A percentile compares a stretch with the other conserved stretches of the same genome.
Evolutionary conservation across 1,140 invertebrate genomes (phyloP).

Genomic region (Ladona fulva): DNA sequence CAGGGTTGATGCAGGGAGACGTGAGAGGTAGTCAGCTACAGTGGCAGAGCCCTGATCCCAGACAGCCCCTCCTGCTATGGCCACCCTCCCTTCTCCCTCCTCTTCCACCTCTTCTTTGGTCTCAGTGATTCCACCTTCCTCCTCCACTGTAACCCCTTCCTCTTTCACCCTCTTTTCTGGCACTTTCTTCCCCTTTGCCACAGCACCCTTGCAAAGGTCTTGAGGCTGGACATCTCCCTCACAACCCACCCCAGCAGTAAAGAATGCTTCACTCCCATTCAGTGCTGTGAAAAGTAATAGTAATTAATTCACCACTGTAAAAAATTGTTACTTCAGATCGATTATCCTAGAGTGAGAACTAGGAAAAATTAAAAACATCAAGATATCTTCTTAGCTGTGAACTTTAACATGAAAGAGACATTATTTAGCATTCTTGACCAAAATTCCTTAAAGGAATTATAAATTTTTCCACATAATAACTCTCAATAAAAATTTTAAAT

Average conservation of each 20-base stretch:
- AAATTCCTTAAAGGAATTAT: too few species aligned
- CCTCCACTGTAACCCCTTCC: neutral
- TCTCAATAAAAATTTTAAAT: too few species aligned
- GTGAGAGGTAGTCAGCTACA: slow-evolving; percentile 71
- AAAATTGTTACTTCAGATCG: too few species aligned
- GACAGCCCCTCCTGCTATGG: slow-evolving; percentile 62
- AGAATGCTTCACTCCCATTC: too few species aligned
- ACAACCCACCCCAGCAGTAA: neutral
- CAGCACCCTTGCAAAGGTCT: slow-evolving; percentile 12
- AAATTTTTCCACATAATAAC: too few species aligned
- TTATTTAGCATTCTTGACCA: too few species aligned
- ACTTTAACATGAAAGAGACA: too few species aligned
- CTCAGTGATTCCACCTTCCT: neutral
- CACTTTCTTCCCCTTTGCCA: neutral
- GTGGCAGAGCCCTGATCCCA: slow-evolving; percentile 56
- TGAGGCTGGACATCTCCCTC: slow-evolving; percentile 12
- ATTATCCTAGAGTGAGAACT: too few species aligned
- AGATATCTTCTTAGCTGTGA: too few species aligned
- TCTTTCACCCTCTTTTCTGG: slow-evolving; percentile 1
- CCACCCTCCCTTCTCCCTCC: slow-evolving; percentile 35
- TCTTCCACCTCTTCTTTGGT: slow-evolving; percentile 35
- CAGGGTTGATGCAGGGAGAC: slow-evolving; percentile 59
- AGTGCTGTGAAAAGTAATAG: too few species aligned
- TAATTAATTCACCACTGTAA: too few species aligned
- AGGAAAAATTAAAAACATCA: too few species aligned